Conservation (phyloP, 2,888 invertebrate species). For the Aphidius colemani region DNA sequence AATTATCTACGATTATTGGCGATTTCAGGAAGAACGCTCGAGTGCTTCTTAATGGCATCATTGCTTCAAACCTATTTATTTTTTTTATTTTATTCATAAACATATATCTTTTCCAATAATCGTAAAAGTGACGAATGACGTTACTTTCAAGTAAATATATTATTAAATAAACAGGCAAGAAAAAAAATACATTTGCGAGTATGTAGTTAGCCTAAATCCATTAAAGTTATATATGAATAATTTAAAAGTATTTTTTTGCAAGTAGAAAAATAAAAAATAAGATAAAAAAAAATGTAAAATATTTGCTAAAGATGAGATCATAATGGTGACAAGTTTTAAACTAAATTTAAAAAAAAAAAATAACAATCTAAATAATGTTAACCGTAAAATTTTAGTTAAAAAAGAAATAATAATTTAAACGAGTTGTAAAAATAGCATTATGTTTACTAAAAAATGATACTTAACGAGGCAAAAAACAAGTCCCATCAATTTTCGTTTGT, state of each 20-base stretch:
- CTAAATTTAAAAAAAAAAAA: not conserved
- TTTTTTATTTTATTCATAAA: not conserved
- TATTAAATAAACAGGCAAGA: too few species aligned
- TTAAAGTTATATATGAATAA: too few species aligned
- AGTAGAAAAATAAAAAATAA: too few species aligned
- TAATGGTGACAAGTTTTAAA: not conserved
- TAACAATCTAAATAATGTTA: slow-evolving; percentile 5
- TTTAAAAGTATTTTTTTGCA: too few species aligned
- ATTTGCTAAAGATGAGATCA: not conserved
- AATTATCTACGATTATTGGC: slow-evolving; percentile 22
- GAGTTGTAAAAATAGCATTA: not conserved
- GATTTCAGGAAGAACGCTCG: slow-evolving; percentile 15
- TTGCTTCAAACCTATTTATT: not conserved
- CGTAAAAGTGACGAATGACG: too few species aligned
- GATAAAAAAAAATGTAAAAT: not conserved
- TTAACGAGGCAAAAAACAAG: slow-evolving; percentile 38
- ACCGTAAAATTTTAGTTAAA: slow-evolving; percentile 4
- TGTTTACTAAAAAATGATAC: slow-evolving; percentile 28
- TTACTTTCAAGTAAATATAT: too few species aligned
- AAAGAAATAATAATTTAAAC: not conserved
- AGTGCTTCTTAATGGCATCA: slow-evolving; percentile 14
- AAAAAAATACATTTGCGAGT: too few species aligned
- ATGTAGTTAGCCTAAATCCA: too few species aligned
- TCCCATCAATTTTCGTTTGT: slow-evolving; percentile 36
- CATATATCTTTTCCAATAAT: not conserved